Conservation (phyloP, 1,140 invertebrate genomes). For the Gryon sp. region DNA sequence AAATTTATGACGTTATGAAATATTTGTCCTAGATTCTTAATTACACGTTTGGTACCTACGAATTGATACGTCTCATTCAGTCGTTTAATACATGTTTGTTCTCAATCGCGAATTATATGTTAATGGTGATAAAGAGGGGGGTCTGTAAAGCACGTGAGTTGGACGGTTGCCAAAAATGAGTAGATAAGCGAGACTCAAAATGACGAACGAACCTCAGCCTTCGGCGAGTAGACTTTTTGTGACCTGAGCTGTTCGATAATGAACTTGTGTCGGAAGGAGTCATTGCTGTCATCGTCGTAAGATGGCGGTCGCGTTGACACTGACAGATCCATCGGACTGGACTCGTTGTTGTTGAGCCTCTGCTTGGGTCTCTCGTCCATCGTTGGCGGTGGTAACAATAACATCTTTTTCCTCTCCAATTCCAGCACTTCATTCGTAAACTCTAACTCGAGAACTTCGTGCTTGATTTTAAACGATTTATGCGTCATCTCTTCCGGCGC, state of each 20-base stretch:
- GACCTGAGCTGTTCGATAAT: conserved; percentile 76
- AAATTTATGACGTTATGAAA: conserved; percentile 31
- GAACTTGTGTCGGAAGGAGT: conserved; percentile 77
- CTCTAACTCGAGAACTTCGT: too few species aligned
- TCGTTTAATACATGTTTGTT: too few species aligned
- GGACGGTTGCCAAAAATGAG: conserved; percentile 17
- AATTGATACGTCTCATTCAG: neutral
- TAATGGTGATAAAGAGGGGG: neutral
- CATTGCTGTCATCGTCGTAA: conserved; percentile 75
- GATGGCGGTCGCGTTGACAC: conserved; percentile 76
- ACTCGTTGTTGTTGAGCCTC: conserved; percentile 77
- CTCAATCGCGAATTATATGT: conserved; percentile 6
- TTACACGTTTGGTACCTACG: conserved; percentile 11
- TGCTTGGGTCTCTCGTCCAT: conserved; percentile 72
- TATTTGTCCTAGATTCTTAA: conserved; percentile 27
- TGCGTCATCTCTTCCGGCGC: conserved; percentile 58
- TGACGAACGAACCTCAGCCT: conserved; percentile 69
- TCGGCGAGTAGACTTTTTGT: conserved; percentile 75
- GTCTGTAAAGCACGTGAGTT: neutral
- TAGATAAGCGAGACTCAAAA: conserved; percentile 4
- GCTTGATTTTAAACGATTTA: too few species aligned
- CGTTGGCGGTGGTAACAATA: conserved; percentile 52
- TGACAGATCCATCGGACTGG: conserved; percentile 77
- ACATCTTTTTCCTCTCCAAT: conserved; percentile 74
- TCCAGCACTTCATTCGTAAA: conserved; percentile 72